phyloP scores from a whole-genome alignment of 2,888 invertebrate species.

The Autographa gamma region DNA sequence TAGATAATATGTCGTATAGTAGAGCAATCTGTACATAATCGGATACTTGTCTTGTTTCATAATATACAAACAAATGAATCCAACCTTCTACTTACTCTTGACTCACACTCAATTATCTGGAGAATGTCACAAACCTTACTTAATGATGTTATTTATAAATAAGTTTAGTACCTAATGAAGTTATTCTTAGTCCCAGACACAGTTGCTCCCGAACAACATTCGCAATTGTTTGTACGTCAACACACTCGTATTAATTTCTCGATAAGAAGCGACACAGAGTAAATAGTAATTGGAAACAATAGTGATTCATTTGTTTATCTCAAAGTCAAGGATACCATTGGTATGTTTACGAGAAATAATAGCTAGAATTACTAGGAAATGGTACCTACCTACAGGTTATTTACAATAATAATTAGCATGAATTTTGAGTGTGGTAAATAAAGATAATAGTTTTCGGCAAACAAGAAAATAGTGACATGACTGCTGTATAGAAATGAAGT shows the following conservation, averaged over 20 bases:
- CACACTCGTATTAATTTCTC: slow-evolving; percentile 27
- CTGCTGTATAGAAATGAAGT: not conserved
- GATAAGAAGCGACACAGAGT: slow-evolving; percentile 33
- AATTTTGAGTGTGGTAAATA: not conserved
- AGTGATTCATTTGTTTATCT: slow-evolving; percentile 61
- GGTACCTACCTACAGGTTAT: not conserved
- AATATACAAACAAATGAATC: not conserved
- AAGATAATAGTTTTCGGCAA: not conserved
- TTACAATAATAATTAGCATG: not conserved
- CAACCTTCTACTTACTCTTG: not conserved
- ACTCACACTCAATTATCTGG: not conserved
- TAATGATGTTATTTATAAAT: slow-evolving; percentile 12
- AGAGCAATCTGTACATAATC: too few species aligned
- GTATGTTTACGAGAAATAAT: not conserved
- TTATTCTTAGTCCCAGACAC: slow-evolving; percentile 8
- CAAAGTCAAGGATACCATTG: slow-evolving; percentile 52
- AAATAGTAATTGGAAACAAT: slow-evolving; percentile 19
- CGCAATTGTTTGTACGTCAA: slow-evolving; percentile 30
- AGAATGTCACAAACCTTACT: not conserved
- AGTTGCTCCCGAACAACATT: slow-evolving; percentile 12
- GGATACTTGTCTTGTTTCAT: too few species aligned
- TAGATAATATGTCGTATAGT: too few species aligned
- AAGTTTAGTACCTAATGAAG: slow-evolving; percentile 4
- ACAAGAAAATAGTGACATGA: not conserved
- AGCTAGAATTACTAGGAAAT: not conserved